Conservation (phyloP, 2,113 vertebrate genomes). For the Piprites chloris region DNA sequence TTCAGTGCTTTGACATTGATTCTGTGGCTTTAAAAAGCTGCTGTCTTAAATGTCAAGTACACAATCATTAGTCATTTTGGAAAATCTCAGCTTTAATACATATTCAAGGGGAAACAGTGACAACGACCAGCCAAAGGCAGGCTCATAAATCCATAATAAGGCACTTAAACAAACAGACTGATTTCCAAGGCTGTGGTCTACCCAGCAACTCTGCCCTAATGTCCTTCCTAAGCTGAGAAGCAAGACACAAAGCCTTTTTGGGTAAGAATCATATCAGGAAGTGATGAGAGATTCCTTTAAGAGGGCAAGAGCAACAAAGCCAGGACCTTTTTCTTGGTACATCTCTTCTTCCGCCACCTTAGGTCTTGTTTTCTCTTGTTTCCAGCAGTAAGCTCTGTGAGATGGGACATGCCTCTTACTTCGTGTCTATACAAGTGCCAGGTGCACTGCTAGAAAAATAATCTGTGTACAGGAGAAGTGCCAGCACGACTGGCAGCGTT, state of each 20-base stretch:
- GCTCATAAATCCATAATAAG: not conserved
- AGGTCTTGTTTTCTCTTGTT: not conserved
- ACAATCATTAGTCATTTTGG: not conserved
- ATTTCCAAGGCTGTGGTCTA: not conserved
- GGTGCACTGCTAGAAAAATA: not conserved
- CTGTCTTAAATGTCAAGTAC: not conserved
- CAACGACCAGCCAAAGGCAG: not conserved
- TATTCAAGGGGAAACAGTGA: not conserved
- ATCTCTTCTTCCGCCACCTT: not conserved
- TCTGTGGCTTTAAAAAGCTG: constrained; percentile 44
- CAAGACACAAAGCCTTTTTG: not conserved
- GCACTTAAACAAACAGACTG: not conserved
- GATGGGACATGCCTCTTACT: not conserved
- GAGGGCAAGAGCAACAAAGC: not conserved
- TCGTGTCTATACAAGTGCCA: constrained; percentile 20
- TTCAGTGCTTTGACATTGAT: constrained; percentile 20
- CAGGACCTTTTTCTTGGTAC: not conserved
- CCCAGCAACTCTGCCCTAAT: not conserved
- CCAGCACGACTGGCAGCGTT: not conserved
- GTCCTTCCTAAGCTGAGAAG: not conserved
- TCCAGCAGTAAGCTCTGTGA: not conserved
- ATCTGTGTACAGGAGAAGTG: not conserved
- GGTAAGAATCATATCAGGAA: not conserved
- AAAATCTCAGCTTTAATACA: not conserved
- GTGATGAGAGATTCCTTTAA: not conserved